Base-by-base conservation (phyloP, 2,797 vertebrate species). In the Notolabrus celidotus region DNA sequence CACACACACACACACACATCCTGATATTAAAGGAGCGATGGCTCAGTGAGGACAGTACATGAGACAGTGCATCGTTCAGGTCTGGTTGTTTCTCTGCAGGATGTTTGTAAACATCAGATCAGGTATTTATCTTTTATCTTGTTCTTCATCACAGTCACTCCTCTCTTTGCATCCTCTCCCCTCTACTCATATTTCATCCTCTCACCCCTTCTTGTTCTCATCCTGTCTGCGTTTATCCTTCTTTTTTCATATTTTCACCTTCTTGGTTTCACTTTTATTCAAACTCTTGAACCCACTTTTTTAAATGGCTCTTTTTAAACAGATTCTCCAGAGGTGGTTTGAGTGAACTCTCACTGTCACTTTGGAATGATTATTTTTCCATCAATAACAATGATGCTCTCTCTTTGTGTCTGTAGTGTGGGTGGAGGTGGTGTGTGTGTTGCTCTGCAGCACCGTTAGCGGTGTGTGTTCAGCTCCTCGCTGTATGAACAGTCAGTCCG, bases 381-480 rank as follows among this genome's bases (percentile, higher is more conserved):
- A 14, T 29, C 10, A 39, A 5, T 39, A 16, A 10, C 41, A 16
- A n/a, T 19, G 7, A n/a, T 7, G 0, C 7, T 56, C 43, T 69
- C 22, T 54, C 45, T 82, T 5, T 89, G 86, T 46, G 20, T 80
- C 39, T 25, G 63, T 49, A 4, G 65, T 82, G 46, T 86, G 86
- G 29, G 43, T 92, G 68, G 49, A 74, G 57, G 47, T 92, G 74
- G 72, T 94, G 52, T 86, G 85, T 60, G 47, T 93, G 75, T 74
- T 92, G 43, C 16, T 87, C 17, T 78, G 76, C 34, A 55, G 64
- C 19, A 61, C 60, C 5, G 82, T 82, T 16, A 56, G 55, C 60
- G 33, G 27, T 0, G 71, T 86, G 14, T 53, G 54, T 2, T 76
- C 88, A 1, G 81, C 83, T 7, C 88, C 93, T 7, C 42, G 89